phyloP scores from a whole-genome alignment of 1,140 invertebrate genomes.

The Apis mellifera region DNA sequence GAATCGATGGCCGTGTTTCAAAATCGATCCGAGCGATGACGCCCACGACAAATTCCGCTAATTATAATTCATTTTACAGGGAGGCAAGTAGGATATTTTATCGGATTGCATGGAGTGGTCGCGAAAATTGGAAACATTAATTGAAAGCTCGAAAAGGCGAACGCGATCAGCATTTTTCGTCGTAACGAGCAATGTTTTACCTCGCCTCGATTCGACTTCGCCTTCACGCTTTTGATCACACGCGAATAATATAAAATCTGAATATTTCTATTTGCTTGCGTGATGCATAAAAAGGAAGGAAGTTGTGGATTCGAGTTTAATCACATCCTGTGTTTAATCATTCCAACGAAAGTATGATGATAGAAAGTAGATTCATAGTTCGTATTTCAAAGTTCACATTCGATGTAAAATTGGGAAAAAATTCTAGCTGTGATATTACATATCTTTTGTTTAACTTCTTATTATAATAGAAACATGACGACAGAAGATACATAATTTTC shows the following conservation, averaged over 20 bases:
- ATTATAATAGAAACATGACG: no score
- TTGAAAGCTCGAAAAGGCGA: slow-evolving; percentile 13
- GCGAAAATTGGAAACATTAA: slow-evolving; percentile 20
- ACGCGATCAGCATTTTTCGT: slow-evolving; percentile 27
- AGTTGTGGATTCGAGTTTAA: neutral
- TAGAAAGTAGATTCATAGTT: no score
- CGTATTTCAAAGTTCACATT: no score
- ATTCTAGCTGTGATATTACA: neutral
- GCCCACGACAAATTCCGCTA: neutral
- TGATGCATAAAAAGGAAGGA: neutral
- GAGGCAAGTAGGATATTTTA: neutral
- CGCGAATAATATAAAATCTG: slow-evolving; percentile 25
- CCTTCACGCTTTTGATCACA: slow-evolving; percentile 26
- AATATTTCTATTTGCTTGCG: slow-evolving; percentile 13
- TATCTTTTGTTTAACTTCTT: neutral
- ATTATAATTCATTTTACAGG: slow-evolving; percentile 32
- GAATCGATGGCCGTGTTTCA: slow-evolving; percentile 13
- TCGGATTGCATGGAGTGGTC: no score
- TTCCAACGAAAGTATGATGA: no score
- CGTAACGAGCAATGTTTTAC: slow-evolving; percentile 22
- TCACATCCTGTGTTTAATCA: no score
- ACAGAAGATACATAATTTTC: no score
- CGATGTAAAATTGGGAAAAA: no score
- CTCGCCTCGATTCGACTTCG: slow-evolving; percentile 43
- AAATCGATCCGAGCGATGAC: slow-evolving; percentile 23